Percentiles rank a stretch among this genome's conserved stretches.
Evolutionary conservation across 2,888 invertebrate species (phyloP).

Genomic region (Monochamus alternatus): DNA sequence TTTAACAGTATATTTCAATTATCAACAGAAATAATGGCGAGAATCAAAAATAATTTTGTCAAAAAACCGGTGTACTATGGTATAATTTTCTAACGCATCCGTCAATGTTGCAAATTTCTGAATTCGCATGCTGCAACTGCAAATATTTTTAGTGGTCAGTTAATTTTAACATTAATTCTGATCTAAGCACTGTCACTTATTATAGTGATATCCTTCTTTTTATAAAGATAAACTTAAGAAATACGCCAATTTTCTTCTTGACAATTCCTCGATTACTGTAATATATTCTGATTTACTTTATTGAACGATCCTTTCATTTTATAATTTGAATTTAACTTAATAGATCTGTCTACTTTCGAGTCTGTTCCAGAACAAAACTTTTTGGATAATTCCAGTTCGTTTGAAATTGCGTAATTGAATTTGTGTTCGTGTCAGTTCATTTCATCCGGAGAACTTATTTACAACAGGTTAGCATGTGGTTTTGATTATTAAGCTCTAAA

Average conservation of each 20-base stretch:
- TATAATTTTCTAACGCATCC: too few species aligned
- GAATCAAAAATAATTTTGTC: too few species aligned
- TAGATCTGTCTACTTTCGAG: not conserved
- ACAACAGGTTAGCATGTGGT: slow-evolving; percentile 7
- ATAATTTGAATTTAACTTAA: not conserved
- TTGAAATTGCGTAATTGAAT: not conserved
- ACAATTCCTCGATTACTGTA: not conserved
- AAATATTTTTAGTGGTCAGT: too few species aligned
- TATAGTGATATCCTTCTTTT: too few species aligned
- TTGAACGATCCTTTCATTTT: not conserved
- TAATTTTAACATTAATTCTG: too few species aligned
- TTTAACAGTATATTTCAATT: too few species aligned
- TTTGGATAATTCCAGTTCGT: not conserved
- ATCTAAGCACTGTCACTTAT: too few species aligned
- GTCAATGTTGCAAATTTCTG: too few species aligned
- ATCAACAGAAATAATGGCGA: too few species aligned
- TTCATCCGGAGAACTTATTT: slow-evolving; percentile 1
- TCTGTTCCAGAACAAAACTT: slow-evolving; percentile 8
- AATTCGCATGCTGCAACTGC: too few species aligned
- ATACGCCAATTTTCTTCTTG: not conserved
- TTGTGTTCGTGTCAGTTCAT: not conserved
- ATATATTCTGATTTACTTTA: not conserved
- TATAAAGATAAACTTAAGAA: too few species aligned
- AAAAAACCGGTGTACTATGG: too few species aligned
- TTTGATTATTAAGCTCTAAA: slow-evolving; percentile 5